Evolutionary conservation across 2,797 vertebrate genomes (phyloP), one percentile per base, ranked within the genome.

Genomic region (Rousettus madagascariensis): DNA sequence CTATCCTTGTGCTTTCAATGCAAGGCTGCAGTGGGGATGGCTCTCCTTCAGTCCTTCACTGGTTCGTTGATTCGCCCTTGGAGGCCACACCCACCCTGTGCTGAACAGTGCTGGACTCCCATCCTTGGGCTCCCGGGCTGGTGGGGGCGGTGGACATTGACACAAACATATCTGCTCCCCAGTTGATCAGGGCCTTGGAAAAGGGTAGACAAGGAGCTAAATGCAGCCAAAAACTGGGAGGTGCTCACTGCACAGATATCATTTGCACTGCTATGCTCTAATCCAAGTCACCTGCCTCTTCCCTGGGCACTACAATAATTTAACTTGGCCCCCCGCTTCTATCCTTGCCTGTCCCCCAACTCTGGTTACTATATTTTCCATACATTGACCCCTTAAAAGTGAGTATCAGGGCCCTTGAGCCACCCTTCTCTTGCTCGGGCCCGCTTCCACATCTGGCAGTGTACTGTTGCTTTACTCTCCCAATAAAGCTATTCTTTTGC

Each of bases 1-100:
- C 77, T 71, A 55, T 4, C 24, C 46, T 59, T 43, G 22, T 66
- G 41, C 61, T 91, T 68, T 82, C 26, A 69, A 69, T 9, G 12
- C 0, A 0, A 43, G 66, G 51, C 20, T 68, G 16, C n/a, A 30
- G 33, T 38, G 6, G 19, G 15, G 53, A n/a, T 2, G 2, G n/a
- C 49, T 49, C 24, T 80, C 24, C 28, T 43, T 80, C 5, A 17
- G 20, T 71, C 75, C 49, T 74, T 90, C 24, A 4, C 78, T 28
- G 59, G 15, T 30, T 91, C n/a, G 36, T 24, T 49, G 77, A 63
- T 77, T 71, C 43, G 43, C 16, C 4, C 55, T 66, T 10, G 10
- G 57, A 85, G 43, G 51, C 24, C n/a, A 24, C 9, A 8, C 12
- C 43, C 22, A 51, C 57, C 59, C 49, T 74, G 24, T 55, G 68